Evolutionary conservation across 2,113 vertebrate species (phyloP).

Genomic region (Dinomys branickii): DNA sequence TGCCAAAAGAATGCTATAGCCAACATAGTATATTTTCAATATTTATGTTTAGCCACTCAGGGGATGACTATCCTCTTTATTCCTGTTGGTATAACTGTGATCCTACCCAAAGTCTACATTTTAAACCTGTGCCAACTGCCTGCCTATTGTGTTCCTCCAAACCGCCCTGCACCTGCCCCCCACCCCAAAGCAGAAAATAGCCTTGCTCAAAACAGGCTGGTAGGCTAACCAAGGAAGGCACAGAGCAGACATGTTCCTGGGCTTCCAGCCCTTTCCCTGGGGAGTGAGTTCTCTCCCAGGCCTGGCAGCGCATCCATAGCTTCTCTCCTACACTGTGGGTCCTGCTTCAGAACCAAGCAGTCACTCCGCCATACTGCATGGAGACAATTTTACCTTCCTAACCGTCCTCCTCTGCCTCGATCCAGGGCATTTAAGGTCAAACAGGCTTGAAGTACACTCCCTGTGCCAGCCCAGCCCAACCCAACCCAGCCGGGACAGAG

Average conservation of each 20-base stretch:
- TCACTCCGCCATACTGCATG: neutral
- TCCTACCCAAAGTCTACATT: neutral
- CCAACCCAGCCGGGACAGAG: slow-evolving; percentile 15
- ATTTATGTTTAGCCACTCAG: neutral
- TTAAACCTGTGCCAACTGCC: neutral
- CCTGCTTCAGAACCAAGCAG: neutral
- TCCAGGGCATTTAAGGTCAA: slow-evolving; percentile 68
- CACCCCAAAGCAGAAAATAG: neutral
- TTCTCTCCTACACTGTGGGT: neutral
- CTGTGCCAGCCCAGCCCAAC: neutral
- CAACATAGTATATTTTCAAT: neutral
- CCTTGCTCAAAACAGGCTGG: neutral
- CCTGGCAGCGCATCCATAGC: neutral
- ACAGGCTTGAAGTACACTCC: neutral
- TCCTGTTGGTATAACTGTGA: neutral
- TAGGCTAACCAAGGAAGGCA: neutral
- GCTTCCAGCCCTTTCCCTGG: neutral
- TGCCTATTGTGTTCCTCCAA: neutral
- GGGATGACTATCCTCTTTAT: neutral
- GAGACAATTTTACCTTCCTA: slow-evolving; percentile 5
- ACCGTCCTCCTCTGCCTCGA: neutral
- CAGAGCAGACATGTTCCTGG: neutral
- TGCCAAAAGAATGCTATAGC: neutral
- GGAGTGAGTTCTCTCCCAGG: neutral
- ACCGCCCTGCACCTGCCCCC: neutral